phyloP scores from a whole-genome alignment of 2,888 invertebrate species.

The Pristionchus exspectatus region DNA sequence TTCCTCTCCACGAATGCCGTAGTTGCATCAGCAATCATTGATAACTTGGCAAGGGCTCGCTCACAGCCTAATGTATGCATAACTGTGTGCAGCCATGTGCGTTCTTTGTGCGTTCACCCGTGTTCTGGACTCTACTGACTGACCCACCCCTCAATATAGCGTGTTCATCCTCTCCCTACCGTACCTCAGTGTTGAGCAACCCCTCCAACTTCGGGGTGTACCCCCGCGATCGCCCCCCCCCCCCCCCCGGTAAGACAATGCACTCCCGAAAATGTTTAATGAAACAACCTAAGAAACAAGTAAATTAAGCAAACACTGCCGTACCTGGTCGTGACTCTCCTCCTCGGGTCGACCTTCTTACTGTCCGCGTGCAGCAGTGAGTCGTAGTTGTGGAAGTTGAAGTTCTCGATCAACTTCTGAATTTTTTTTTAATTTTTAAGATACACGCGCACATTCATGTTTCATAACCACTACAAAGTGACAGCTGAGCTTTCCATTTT shows the following conservation, averaged over 20 bases:
- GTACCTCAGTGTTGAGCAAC: too few species aligned
- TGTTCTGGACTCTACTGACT: not conserved
- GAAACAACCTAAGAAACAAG: too few species aligned
- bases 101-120: not conserved
- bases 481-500: too few species aligned
- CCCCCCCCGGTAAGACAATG: too few species aligned
- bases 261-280: too few species aligned
- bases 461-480: not conserved
- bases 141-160: not conserved
- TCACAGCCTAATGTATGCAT: not conserved
- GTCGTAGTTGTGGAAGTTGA: conserved; percentile 97
- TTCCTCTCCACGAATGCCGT: not conserved
- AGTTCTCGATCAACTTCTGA: conserved; percentile 86
- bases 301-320: too few species aligned
- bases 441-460: not conserved
- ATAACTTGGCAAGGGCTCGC: not conserved
- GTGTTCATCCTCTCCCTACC: not conserved
- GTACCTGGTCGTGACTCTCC: conserved; percentile 39
- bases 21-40: not conserved
- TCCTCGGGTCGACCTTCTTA: conserved; percentile 92
- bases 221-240: too few species aligned
- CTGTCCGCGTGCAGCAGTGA: conserved; percentile 88
- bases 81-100: too few species aligned
- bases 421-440: not conserved
- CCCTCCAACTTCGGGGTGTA: too few species aligned